phyloP scores from a whole-genome alignment of 2,113 vertebrate species.

The Seriola dumerili region DNA sequence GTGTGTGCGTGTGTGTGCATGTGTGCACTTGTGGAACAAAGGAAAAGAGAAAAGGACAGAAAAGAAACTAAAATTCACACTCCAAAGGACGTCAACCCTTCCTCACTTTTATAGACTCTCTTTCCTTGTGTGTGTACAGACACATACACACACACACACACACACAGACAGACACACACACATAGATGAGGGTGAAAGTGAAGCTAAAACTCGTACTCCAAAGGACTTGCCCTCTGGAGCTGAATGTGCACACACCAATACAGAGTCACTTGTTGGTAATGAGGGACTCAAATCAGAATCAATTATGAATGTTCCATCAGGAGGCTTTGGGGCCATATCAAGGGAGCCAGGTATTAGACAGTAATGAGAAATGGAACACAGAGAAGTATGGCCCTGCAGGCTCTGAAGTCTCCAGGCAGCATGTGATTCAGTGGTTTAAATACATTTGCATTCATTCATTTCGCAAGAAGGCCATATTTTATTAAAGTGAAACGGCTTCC shows the following conservation, averaged over 20 bases:
- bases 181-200: constrained; percentile 41
- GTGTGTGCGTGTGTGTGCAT: background rate
- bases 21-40: constrained; percentile 43
- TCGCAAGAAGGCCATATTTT: constrained; percentile 71
- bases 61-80: constrained; percentile 54
- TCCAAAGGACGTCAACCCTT: constrained; percentile 55
- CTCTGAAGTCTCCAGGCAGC: constrained; percentile 69
- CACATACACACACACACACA: background rate
- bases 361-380: constrained; percentile 82
- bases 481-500: constrained; percentile 69
- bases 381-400: constrained; percentile 70
- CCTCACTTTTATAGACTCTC: constrained; percentile 31
- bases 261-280: constrained; percentile 80
- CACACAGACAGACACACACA: background rate
- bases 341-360: constrained; percentile 74
- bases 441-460: constrained; percentile 79
- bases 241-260: constrained; percentile 50
- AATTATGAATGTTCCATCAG: constrained; percentile 83
- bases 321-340: constrained; percentile 75
- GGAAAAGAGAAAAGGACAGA: constrained; percentile 47
- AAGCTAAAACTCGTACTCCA: constrained; percentile 59
- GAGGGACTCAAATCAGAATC: constrained; percentile 79
- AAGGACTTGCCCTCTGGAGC: constrained; percentile 66
- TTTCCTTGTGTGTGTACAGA: constrained; percentile 18
- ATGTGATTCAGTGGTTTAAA: constrained; percentile 73